Evolutionary conservation across 2,797 vertebrate species (phyloP), one percentile per base, ranked within the genome.

Genomic region (Poecile montanus): DNA sequence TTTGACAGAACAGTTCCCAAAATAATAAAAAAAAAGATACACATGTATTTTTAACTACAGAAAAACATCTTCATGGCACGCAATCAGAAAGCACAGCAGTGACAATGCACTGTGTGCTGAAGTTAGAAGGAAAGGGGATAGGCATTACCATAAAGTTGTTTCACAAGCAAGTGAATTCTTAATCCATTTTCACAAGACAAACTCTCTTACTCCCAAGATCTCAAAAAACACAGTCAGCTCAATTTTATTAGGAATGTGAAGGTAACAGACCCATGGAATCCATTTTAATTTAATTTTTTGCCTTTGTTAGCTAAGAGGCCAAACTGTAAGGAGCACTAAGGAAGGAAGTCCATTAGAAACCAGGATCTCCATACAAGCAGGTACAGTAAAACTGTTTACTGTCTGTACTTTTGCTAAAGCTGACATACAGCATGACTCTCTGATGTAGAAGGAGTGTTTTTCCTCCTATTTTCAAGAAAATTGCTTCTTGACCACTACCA

Each of bases 1-100:
- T 95, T 75, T 85, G 58, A 80, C 88, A 66, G 54, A 94, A 77
- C 45, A 57, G 56, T 91, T 88, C 57, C 53, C 53, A 66, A 85
- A 86, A 50, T 22, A 67, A 40, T 40, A 40, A 67, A 60, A 20
- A 38, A 62, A 53, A 65, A 57, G 13, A 1, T 1, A 21, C 34
- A 47, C 13, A n/a, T 9, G 4, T 65, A 92, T 85, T 93, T 87
- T 91, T 88, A 94, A 81, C 61, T 65, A 62, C 36, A 72, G 62
- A 72, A 81, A 92, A 89, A 78, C n/a, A 61, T n/a, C 58, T 84
- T 94, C 65, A 48, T 2, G 11, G 53, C 26, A 56, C 0, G 1
- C 38, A 44, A 66, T 66, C 53, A 51, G 61, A 84, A 77, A 84
- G 58, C 66, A 80, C 12, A 29, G 18, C 1, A 1, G 38, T 53